Conservation (phyloP, 1,140 invertebrate genomes). For the Saccostrea glomerata region DNA sequence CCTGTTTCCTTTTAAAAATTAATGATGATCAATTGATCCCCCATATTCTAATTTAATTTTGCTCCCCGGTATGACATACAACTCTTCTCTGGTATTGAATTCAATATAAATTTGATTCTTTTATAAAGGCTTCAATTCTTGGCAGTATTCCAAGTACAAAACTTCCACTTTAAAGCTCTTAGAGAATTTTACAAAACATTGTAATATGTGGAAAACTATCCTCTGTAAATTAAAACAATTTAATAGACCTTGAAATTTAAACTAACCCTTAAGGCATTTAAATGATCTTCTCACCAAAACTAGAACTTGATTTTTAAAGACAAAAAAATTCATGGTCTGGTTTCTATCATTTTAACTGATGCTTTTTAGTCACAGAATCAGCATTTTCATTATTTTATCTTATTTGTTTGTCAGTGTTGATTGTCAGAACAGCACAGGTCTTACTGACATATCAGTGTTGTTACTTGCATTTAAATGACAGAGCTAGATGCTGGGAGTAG, state of each 20-base stretch:
- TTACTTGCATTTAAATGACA: slow-evolving; percentile 10
- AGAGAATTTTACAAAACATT: no score
- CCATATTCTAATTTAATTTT: no score
- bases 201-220: no score
- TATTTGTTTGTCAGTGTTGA: neutral
- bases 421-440: neutral
- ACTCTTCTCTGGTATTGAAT: no score
- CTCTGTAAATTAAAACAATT: no score
- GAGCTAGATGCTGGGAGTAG: neutral
- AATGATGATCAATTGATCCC: no score
- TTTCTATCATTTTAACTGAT: neutral
- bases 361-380: neutral
- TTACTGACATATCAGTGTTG: neutral
- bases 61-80: no score
- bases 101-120: no score
- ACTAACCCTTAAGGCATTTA: neutral
- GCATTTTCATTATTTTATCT: neutral
- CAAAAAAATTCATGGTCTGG: neutral
- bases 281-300: neutral
- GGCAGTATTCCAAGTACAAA: no score
- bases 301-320: neutral
- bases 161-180: no score
- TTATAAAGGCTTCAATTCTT: no score
- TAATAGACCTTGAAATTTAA: neutral
- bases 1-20: no score